Evolutionary conservation across 2,797 vertebrate species (phyloP).

Genomic region (Trachops cirrhosus): DNA sequence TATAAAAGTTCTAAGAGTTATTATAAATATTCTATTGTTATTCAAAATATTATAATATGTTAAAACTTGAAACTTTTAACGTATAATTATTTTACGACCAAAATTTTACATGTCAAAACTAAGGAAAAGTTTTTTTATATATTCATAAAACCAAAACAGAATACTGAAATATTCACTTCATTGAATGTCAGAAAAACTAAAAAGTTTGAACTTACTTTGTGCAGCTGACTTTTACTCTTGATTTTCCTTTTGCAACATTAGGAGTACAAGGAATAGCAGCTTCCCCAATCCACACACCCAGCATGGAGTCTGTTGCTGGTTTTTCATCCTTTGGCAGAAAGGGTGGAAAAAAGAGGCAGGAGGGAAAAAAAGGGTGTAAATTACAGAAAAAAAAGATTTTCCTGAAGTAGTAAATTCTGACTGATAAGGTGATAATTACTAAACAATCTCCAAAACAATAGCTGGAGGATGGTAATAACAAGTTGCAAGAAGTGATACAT

Average conservation of each 20-base stretch:
- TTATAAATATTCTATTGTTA: not conserved
- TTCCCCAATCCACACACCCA: constrained; percentile 93
- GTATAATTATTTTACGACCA: not conserved
- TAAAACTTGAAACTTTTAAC: constrained; percentile 28
- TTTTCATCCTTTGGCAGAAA: constrained; percentile 85
- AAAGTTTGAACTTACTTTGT: constrained; percentile 74
- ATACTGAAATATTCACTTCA: not conserved
- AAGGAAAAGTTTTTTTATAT: not conserved
- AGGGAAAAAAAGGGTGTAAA: not conserved
- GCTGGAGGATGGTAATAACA: not conserved
- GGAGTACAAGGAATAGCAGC: constrained; percentile 93
- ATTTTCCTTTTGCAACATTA: constrained; percentile 78
- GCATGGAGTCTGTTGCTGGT: constrained; percentile 85
- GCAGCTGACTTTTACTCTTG: constrained; percentile 75
- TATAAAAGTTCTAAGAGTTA: not conserved
- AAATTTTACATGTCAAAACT: constrained; percentile 44
- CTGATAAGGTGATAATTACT: not conserved
- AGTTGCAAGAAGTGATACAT: not conserved
- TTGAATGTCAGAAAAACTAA: not conserved
- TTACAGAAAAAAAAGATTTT: not conserved
- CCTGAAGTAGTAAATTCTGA: constrained; percentile 5
- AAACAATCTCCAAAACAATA: not conserved
- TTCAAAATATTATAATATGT: constrained; percentile 15
- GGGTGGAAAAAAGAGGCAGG: not conserved
- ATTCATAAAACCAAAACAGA: constrained; percentile 9